Conservation (phyloP, 2,888 invertebrate genomes). For the Lithodes maja region DNA sequence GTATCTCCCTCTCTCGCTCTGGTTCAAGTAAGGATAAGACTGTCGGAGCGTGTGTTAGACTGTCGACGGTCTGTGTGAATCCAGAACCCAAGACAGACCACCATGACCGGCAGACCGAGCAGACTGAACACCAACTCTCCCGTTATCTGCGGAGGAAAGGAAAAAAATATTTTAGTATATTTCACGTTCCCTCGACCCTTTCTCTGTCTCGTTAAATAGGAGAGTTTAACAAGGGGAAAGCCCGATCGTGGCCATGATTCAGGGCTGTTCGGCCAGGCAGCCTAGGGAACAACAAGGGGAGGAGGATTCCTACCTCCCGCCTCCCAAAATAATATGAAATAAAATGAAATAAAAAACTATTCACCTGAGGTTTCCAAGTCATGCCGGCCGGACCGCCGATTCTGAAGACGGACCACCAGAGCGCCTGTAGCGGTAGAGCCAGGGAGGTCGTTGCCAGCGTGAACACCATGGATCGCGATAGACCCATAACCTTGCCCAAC, state of each 20-base stretch:
- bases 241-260: too few relatives aligned
- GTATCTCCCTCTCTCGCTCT: too few relatives aligned
- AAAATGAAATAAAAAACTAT: too few relatives aligned
- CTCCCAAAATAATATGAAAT: too few relatives aligned
- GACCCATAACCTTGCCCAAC: slow-evolving; percentile 39
- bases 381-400: slow-evolving; percentile 60
- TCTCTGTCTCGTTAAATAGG: too few relatives aligned
- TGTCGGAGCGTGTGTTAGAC: slow-evolving; percentile 39
- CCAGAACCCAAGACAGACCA: slow-evolving; percentile 60
- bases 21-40: slow-evolving; percentile 41
- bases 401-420: slow-evolving; percentile 63
- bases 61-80: slow-evolving; percentile 38
- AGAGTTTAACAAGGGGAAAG: too few relatives aligned
- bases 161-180: too few relatives aligned
- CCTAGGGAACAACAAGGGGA: too few relatives aligned
- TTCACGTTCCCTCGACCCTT: too few relatives aligned
- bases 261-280: too few relatives aligned
- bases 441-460: slow-evolving; percentile 56
- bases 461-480: slow-evolving; percentile 49
- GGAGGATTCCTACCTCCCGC: too few relatives aligned
- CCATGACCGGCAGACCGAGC: slow-evolving; percentile 57
- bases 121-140: slow-evolving; percentile 61
- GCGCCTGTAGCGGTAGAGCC: slow-evolving; percentile 58
- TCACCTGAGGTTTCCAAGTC: slow-evolving; percentile 57
- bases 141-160: slow-evolving; percentile 52